Percentiles rank a stretch among this genome's conserved stretches.
phyloP scores from a whole-genome alignment of 2,797 vertebrate genomes.

The Pangasius krempfi region DNA sequence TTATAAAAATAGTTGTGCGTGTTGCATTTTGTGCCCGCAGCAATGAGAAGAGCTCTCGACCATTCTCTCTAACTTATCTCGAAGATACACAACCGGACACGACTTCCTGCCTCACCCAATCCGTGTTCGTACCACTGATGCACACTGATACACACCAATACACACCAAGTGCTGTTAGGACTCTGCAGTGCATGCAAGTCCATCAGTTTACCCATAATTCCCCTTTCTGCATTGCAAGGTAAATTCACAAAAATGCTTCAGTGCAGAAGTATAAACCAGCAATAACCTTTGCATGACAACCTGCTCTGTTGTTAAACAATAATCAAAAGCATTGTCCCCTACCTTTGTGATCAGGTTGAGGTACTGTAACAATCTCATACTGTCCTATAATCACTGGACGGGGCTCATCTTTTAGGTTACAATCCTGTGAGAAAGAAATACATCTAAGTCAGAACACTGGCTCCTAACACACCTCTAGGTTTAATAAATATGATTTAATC shows the following conservation, averaged over 20 bases:
- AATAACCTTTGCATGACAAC: background rate
- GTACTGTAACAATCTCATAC: background rate
- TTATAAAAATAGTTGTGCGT: too few relatives aligned
- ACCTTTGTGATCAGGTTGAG: background rate
- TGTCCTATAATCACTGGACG: background rate
- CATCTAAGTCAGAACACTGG: background rate
- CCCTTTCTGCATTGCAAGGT: background rate
- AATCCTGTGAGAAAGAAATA: background rate
- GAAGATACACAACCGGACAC: background rate
- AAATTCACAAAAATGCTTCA: background rate
- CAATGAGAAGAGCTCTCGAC: background rate
- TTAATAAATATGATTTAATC: background rate
- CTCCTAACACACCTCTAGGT: background rate
- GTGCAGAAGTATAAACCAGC: background rate
- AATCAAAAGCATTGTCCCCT: background rate
- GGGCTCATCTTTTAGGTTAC: constrained; percentile 1
- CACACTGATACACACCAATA: background rate
- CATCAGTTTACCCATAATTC: background rate
- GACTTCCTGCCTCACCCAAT: background rate
- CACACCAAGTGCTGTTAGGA: background rate
- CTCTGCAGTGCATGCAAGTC: background rate
- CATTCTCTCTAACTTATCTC: background rate
- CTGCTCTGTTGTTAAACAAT: background rate
- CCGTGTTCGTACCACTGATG: background rate
- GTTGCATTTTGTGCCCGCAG: background rate